Percentiles rank a stretch among this genome's conserved stretches.
These are phyloP conservation scores for Zaprionus bogoriensis DNA, from an alignment of 2,888 invertebrate species.

Conservation along the genomic window DNA sequence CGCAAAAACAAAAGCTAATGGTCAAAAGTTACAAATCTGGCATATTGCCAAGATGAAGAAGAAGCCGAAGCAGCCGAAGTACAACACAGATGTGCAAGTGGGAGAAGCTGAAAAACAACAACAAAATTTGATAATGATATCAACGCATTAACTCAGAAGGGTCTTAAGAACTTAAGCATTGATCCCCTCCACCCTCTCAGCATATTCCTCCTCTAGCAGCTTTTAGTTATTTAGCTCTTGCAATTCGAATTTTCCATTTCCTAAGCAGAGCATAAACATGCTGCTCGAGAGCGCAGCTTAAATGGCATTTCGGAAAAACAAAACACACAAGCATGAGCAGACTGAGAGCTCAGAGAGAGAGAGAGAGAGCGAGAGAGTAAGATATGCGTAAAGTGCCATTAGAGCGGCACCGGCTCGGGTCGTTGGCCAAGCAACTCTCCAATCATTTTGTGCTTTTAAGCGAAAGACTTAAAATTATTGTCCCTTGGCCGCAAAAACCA, in stretches of 20 bases:
- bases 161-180: slow-evolving; percentile 46
- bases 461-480: slow-evolving; percentile 67
- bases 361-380: slow-evolving; percentile 28
- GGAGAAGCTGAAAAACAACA: slow-evolving; percentile 15
- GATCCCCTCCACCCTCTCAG: too few species aligned
- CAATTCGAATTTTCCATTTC: slow-evolving; percentile 42
- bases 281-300: slow-evolving; percentile 38
- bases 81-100: too few species aligned
- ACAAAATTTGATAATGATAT: slow-evolving; percentile 66
- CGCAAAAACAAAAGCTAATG: slow-evolving; percentile 74
- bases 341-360: slow-evolving; percentile 5
- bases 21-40: slow-evolving; percentile 67
- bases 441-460: slow-evolving; percentile 73
- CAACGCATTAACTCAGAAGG: slow-evolving; percentile 64
- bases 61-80: not conserved
- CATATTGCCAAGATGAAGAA: slow-evolving; percentile 20
- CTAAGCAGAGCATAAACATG: slow-evolving; percentile 47
- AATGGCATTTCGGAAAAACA: slow-evolving; percentile 51
- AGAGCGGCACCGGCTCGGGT: slow-evolving; percentile 39
- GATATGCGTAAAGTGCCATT: slow-evolving; percentile 57
- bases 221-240: slow-evolving; percentile 54
- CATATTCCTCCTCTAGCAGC: too few species aligned
- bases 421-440: slow-evolving; percentile 38
- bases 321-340: slow-evolving; percentile 1
- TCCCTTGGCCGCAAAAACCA: slow-evolving; percentile 46